Percentiles rank a stretch among this genome's conserved stretches.
Evolutionary conservation across 2,888 invertebrate genomes (phyloP).

Genomic region (Watsonalla binaria): DNA sequence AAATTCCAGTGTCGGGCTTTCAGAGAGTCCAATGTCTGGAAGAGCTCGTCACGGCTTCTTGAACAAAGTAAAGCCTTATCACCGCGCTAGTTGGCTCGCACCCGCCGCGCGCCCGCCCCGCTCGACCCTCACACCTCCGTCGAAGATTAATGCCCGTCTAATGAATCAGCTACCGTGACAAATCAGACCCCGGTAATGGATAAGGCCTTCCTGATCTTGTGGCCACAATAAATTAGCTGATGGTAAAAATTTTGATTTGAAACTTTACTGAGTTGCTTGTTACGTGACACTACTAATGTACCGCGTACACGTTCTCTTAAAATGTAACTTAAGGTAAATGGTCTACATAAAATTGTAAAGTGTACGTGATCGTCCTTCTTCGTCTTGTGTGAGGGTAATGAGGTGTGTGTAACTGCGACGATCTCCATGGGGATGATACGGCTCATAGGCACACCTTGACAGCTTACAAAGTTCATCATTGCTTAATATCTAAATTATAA

Average conservation of each 20-base stretch:
- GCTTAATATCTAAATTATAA: no score
- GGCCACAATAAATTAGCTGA: conserved; percentile 55
- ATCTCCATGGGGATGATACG: neutral
- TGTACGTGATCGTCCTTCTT: neutral
- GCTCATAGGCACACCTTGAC: neutral
- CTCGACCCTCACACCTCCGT: conserved; percentile 35
- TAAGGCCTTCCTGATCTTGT: conserved; percentile 57
- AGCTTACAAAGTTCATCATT: no score
- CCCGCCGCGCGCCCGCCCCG: conserved; percentile 19
- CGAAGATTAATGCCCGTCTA: conserved; percentile 65
- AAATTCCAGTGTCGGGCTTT: conserved; percentile 64
- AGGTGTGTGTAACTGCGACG: neutral
- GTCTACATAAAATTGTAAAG: neutral
- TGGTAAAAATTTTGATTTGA: conserved; percentile 42
- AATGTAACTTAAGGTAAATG: no score
- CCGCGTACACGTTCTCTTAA: no score
- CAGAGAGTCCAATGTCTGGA: conserved; percentile 40
- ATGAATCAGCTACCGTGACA: conserved; percentile 72
- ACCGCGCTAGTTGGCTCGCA: conserved; percentile 46
- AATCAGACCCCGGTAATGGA: conserved; percentile 66
- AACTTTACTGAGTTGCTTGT: conserved; percentile 5
- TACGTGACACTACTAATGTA: neutral
- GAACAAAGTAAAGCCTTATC: conserved; percentile 66
- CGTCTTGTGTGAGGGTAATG: neutral
- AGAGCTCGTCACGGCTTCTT: conserved; percentile 56